Evolutionary conservation across 1,140 invertebrate genomes (phyloP), one percentile per base, ranked within the genome.

Genomic region (Diprion similis): DNA sequence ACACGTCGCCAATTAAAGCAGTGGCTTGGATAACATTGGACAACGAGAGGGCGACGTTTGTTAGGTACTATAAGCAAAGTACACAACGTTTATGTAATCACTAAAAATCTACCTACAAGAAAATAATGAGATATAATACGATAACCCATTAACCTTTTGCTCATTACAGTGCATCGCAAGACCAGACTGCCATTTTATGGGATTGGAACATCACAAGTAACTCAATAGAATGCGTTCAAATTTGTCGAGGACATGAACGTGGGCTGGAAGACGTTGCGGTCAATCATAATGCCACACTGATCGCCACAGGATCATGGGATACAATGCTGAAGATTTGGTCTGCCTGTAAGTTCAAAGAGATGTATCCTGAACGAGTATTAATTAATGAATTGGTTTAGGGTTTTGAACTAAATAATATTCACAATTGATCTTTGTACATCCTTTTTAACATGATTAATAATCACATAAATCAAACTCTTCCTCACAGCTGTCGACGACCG

Each of bases 271-370:
- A 95, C 85, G 89, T 98, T 6, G 90, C 91, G 73, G 92, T 96
- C 0, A 94, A 93, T 81, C 87, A 89, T 2, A 90, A 92, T 82
- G 86, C 84, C 11, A 87, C 89, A 17, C 88, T 89, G 78, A 92
- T 99, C 87, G 96, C 94, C n/a, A 97, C 96, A 70, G 97, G 96
- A 48, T 93, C 95, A 45, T 99, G 96, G 96, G 98, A 99, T 84
- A 94, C 91, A 17, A 91, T 93, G 88, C 83, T 96, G 0, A 94
- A 94, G 85, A 89, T 95, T 71, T 95, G 94, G 94, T 94, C 92
- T 71, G 89, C 93, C 19, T 90, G 92, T 92, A 83, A 87, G 86
- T 83, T 37, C 1, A 6, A 37, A 37, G 24, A 37, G 24, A 6
- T 37, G 24, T 0, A 37, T 37, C 6, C 24, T 37, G 24, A 37